Evolutionary conservation across 2,888 invertebrate species (phyloP).

Genomic region (Clivina fossor): DNA sequence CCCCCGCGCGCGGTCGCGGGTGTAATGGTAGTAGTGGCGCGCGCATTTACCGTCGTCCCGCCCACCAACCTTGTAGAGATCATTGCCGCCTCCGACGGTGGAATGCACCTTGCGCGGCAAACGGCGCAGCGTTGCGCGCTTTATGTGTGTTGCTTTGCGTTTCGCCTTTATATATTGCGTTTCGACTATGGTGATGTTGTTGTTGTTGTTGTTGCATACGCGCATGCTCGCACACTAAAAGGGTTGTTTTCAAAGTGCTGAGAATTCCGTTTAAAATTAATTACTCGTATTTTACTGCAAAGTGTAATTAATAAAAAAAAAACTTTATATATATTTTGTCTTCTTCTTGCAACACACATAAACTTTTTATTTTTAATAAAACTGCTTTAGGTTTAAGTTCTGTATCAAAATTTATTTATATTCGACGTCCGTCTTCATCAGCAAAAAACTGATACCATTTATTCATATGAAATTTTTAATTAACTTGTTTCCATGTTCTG

Average conservation of each 20-base stretch:
- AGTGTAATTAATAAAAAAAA: no score
- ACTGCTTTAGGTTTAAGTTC: no score
- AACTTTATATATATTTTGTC: no score
- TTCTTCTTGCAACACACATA: no score
- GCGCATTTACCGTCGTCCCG: background rate
- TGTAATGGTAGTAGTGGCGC: no score
- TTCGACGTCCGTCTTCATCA: no score
- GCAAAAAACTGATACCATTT: no score
- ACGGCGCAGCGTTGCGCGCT: constrained; percentile 7
- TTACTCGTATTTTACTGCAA: no score
- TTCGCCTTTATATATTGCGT: background rate
- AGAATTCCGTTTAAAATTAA: background rate
- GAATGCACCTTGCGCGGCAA: constrained; percentile 21
- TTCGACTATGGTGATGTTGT: constrained; percentile 1
- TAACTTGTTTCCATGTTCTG: no score
- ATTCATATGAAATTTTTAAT: no score
- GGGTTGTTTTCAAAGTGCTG: background rate
- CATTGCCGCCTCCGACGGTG: constrained; percentile 27
- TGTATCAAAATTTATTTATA: no score
- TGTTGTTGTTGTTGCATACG: constrained; percentile 2
- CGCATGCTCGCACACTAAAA: background rate
- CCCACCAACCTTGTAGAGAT: constrained; percentile 30
- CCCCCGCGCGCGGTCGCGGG: background rate
- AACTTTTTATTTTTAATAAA: no score
- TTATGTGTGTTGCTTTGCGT: background rate